phyloP scores from a whole-genome alignment of 2,888 invertebrate genomes.

The Argyresthia goedartella region DNA sequence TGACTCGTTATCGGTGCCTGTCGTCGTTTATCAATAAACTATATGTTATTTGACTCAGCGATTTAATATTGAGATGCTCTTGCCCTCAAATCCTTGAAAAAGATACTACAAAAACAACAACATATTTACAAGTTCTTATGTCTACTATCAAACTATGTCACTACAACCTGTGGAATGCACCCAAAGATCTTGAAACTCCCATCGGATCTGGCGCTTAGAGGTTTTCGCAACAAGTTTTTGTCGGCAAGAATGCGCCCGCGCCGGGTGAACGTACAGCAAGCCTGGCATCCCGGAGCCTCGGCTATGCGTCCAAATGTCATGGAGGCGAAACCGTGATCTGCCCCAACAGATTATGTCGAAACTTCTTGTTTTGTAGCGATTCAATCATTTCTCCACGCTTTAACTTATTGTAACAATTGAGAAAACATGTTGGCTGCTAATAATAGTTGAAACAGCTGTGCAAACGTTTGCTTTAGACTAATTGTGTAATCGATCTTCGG shows the following conservation, averaged over 20 bases:
- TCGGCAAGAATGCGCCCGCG: constrained; percentile 36
- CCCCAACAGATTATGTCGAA: constrained; percentile 12
- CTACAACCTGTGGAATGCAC: background rate
- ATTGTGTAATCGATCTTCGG: constrained; percentile 27
- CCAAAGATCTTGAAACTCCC: constrained; percentile 1
- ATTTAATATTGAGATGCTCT: too few relatives aligned
- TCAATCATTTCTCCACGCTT: background rate
- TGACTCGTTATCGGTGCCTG: too few relatives aligned
- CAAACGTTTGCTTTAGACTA: constrained; percentile 28
- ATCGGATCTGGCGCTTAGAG: background rate
- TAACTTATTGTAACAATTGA: background rate
- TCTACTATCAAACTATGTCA: too few relatives aligned
- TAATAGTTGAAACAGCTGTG: constrained; percentile 27
- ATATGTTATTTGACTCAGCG: too few relatives aligned
- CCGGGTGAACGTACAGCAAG: constrained; percentile 47
- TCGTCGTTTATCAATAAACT: too few relatives aligned
- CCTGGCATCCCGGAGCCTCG: constrained; percentile 36
- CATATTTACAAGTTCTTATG: too few relatives aligned
- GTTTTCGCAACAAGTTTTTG: constrained; percentile 38
- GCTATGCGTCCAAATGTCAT: constrained; percentile 50
- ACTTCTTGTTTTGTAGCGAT: background rate
- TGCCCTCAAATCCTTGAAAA: too few relatives aligned
- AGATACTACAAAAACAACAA: too few relatives aligned
- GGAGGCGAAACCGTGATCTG: constrained; percentile 42
- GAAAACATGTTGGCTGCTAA: constrained; percentile 3